Base-by-base conservation (phyloP, 2,888 invertebrate genomes). In the Hololepta plana region DNA sequence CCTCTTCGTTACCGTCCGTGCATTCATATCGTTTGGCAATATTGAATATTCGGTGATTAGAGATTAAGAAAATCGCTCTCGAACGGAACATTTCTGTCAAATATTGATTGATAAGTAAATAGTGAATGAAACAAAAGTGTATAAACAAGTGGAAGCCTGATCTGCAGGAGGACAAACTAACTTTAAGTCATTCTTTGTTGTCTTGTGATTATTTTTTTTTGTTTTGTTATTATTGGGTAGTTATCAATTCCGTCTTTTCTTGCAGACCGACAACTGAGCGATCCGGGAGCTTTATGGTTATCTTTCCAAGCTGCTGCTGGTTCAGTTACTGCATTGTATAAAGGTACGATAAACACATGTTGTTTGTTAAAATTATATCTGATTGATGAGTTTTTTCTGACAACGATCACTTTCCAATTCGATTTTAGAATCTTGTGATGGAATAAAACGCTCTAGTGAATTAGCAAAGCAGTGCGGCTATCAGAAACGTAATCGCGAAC, bases 301-400 rank as follows among this genome's bases (percentile, higher is more conserved):
- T 75, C 77, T 40, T 79, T 79, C 55, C 77, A 79, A 55, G 75
- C 73, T 41, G 77, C 79, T 42, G 77, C 77, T 40, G 73, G 75
- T 31, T 72, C 74, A 37, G 73, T 77, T 37, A 77, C 79, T 35
- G 64, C 72, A 29, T 57, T 79, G 36, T 79, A 77, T 52, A 77
- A 75, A 73, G 77, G 77, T 74, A 51, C 39, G 44, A n/a, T n/a
- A n/a, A n/a, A n/a, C n/a, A 43, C 32, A 6, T 12, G 10, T 24
- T 12, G 5, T 16, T 12, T 11, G 13, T 19, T 20, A 16, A n/a
- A n/a, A n/a, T 19, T 21, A 17, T 14, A 15, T 9, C 4, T 17
- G 12, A 9, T 15, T 17, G 10, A 23, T 15, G 8, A 8, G 15
- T 15, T 14, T 25, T 20, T 19, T 11, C 7, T 10, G 25, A 6